Percentiles rank a stretch among this genome's conserved stretches.
These are phyloP conservation scores for Lepus europaeus DNA, from an alignment of 2,113 vertebrate species.

Conservation along the genomic window DNA sequence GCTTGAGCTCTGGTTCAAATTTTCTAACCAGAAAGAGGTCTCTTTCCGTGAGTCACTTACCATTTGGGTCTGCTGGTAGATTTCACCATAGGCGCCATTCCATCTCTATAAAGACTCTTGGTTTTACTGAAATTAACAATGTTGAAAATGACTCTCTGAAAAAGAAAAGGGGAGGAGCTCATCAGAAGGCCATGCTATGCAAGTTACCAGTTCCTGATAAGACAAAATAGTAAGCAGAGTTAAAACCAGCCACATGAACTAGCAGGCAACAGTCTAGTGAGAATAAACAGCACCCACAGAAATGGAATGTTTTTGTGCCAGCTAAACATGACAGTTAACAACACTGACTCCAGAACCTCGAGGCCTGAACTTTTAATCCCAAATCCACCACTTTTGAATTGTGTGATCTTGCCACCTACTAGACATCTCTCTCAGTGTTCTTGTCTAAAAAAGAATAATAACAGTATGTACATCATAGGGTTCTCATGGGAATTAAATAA, in stretches of 20 bases:
- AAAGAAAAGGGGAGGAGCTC: slow-evolving; percentile 72
- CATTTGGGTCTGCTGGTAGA: slow-evolving; percentile 97
- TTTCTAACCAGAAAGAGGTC: neutral
- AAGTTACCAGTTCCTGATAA: neutral
- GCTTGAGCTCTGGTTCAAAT: neutral
- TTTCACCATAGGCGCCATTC: slow-evolving; percentile 98
- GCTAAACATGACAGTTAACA: neutral
- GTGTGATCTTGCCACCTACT: slow-evolving; percentile 17
- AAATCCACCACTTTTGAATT: neutral
- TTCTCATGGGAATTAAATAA: slow-evolving; percentile 18
- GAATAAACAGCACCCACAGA: neutral
- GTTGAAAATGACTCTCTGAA: slow-evolving; percentile 98
- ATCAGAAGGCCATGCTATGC: neutral
- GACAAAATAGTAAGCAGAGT: slow-evolving; percentile 46
- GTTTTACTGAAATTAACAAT: slow-evolving; percentile 99
- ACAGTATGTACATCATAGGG: neutral
- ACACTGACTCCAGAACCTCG: neutral
- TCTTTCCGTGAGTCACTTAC: slow-evolving; percentile 85
- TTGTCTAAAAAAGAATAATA: slow-evolving; percentile 42
- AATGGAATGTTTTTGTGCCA: neutral
- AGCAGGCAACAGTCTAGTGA: neutral
- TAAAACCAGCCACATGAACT: neutral
- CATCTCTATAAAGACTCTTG: slow-evolving; percentile 98
- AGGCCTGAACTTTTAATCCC: slow-evolving; percentile 26
- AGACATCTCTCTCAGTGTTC: neutral